phyloP scores from a whole-genome alignment of 1,140 invertebrate genomes.

The Olivierus martensii region DNA sequence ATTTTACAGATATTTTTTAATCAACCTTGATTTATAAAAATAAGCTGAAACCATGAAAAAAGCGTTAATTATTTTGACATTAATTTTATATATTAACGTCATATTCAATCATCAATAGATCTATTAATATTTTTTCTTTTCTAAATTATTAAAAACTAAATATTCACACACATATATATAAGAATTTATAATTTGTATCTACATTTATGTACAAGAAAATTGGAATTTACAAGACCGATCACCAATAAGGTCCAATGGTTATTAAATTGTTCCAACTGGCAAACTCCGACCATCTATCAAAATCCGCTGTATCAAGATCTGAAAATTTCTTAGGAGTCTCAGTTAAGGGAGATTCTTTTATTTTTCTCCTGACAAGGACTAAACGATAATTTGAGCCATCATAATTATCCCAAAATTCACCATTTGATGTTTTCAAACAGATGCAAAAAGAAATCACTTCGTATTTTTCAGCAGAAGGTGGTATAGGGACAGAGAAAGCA shows the following conservation, averaged over 20 bases:
- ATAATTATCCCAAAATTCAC: not conserved
- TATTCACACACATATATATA: too few species aligned
- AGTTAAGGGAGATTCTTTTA: too few species aligned
- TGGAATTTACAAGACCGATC: not conserved
- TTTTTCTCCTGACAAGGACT: not conserved
- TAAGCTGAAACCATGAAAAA: too few species aligned
- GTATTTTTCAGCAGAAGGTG: not conserved
- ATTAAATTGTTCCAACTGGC: not conserved
- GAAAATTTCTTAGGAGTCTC: not conserved
- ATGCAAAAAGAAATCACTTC: not conserved
- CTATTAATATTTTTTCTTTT: too few species aligned
- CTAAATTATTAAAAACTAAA: too few species aligned
- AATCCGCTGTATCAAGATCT: not conserved
- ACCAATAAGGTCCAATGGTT: not conserved
- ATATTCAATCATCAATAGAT: too few species aligned
- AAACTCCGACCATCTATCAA: not conserved
- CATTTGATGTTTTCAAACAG: not conserved
- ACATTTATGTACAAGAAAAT: too few species aligned
- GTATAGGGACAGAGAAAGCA: not conserved
- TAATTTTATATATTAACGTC: too few species aligned
- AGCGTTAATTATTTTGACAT: too few species aligned
- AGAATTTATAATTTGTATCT: too few species aligned
- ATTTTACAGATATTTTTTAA: too few species aligned
- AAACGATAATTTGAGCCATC: not conserved
- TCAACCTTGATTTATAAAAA: too few species aligned